These are phyloP conservation scores for Pycnonotus jocosus DNA, from an alignment of 2,113 vertebrate species.

Conservation along the genomic window DNA sequence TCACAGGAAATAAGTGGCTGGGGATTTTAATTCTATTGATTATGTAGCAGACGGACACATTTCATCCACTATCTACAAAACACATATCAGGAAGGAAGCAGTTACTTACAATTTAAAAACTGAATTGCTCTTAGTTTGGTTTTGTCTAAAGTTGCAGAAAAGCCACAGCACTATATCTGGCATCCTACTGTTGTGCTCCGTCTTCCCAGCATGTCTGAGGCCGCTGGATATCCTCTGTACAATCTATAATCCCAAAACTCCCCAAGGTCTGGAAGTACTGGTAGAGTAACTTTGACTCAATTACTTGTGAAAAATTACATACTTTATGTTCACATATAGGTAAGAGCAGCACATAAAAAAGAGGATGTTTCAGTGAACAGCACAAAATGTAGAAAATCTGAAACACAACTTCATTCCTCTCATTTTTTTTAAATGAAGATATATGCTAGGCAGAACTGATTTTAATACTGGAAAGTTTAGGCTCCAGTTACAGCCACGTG, in stretches of 20 bases:
- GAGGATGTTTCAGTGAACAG: neutral
- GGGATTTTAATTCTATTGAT: conserved; percentile 46
- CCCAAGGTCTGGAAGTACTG: neutral
- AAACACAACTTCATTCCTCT: neutral
- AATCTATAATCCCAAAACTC: neutral
- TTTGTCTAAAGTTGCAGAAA: neutral
- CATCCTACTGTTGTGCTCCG: neutral
- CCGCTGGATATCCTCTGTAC: neutral
- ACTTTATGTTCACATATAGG: neutral
- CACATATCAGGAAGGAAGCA: neutral
- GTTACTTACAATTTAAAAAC: neutral
- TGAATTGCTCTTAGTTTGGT: neutral
- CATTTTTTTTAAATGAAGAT: neutral
- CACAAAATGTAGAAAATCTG: neutral
- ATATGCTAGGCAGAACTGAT: neutral
- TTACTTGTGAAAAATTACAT: neutral
- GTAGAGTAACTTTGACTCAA: neutral
- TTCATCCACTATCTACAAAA: neutral
- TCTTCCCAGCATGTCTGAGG: neutral
- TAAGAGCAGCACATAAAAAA: neutral
- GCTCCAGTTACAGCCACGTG: accelerated
- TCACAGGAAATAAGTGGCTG: conserved; percentile 23
- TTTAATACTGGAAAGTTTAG: neutral
- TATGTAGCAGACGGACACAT: neutral
- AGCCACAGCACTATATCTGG: neutral